Base-by-base conservation (phyloP, 2,888 invertebrate species). In the Tetragonisca angustula region DNA sequence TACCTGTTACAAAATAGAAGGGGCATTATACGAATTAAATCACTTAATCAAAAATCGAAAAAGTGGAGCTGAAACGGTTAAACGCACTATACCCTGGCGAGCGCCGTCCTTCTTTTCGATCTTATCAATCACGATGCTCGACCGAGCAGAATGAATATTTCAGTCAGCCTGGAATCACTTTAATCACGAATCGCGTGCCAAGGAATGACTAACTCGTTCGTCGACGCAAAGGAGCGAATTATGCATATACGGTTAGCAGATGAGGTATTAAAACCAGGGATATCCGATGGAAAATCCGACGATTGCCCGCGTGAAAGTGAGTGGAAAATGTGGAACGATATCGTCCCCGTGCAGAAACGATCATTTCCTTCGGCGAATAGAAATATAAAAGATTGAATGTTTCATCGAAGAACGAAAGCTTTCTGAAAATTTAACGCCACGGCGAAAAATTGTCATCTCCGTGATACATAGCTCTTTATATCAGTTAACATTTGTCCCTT, bases 141-240 rank as follows among this genome's bases (percentile, higher is more conserved):
- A 61, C 24, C 73, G 32, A 67, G 9, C n/a, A 2, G 59, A 50
- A 80, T 80, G 64, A 73, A 79, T 80, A 80, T 80, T 81, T 81
- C 27, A 81, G 24, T 56, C 17, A 0, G 17, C 21, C 6, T 50
- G 43, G 49, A 79, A 80, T 79, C 74, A 65, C 80, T 79, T 43
- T 75, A 62, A 82, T 52, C 81, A 80, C 81, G 81, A 70, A 82
- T 82, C 74, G 81, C 75, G 81, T 82, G 81, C 61, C 27, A 67
- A 80, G 81, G 56, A 64, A 65, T 70, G 70, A 80, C 80, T 59
- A 52, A 70, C 70, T 27, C 15, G 64, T 64, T 59, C 21, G 24
- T 21, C 56, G 27, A 27, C 52, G 43, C 17, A 50, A 74, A 50
- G 62, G 24, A 79, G 15, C 43, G 24, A 69, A 80, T 65, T 59